A percentile compares a stretch with the other conserved stretches of the same genome.
These are phyloP conservation scores for Serinus canaria DNA, from an alignment of 2,113 vertebrate genomes.

Conservation along the genomic window DNA sequence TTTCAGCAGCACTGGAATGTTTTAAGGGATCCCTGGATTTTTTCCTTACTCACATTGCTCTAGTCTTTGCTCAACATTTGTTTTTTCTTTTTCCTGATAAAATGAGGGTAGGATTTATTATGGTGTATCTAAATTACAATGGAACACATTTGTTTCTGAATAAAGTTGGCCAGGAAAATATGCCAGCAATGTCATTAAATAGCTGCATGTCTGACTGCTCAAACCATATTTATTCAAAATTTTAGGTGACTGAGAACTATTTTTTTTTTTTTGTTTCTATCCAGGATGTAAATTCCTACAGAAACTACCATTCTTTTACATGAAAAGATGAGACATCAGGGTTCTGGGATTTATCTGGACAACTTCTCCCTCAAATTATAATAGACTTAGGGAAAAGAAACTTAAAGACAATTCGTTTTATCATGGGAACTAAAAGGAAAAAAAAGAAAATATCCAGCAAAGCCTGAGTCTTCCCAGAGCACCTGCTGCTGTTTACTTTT, in stretches of 20 bases:
- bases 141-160: not conserved
- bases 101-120: not conserved
- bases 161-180: not conserved
- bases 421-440: not conserved
- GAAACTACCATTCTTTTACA: not conserved
- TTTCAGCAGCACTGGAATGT: not conserved
- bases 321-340: not conserved
- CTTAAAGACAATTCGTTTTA: not conserved
- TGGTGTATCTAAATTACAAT: not conserved
- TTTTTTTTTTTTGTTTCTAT: not conserved
- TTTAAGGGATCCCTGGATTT: not conserved
- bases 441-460: not conserved
- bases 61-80: not conserved
- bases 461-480: not conserved
- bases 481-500: conserved; percentile 16
- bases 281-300: not conserved
- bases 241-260: not conserved
- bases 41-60: not conserved
- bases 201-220: not conserved
- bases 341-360: not conserved
- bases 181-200: not conserved
- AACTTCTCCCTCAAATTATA: not conserved
- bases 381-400: not conserved
- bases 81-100: not conserved
- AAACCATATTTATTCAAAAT: not conserved